Evolutionary conservation across 2,113 vertebrate species (phyloP).

Genomic region (Trogon melanurus): DNA sequence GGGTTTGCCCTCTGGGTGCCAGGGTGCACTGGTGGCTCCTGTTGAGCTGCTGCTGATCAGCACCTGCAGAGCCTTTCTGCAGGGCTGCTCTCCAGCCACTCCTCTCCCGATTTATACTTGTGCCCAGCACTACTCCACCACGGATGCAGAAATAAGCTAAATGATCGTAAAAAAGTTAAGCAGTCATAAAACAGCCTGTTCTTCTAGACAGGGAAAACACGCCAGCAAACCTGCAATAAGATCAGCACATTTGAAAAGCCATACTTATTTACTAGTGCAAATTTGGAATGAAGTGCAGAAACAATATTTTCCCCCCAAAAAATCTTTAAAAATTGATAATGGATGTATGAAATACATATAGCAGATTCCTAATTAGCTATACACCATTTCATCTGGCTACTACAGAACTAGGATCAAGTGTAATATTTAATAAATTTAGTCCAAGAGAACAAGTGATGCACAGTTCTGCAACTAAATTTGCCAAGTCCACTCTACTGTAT

Average conservation of each 20-base stretch:
- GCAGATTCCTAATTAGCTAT: background rate
- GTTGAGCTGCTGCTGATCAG: too few relatives aligned
- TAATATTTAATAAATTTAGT: background rate
- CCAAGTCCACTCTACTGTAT: background rate
- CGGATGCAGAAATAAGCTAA: background rate
- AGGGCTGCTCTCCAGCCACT: background rate
- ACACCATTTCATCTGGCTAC: background rate
- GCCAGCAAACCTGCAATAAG: background rate
- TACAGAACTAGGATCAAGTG: background rate
- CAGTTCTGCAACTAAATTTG: background rate
- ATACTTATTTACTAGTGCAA: background rate
- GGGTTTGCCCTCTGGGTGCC: background rate
- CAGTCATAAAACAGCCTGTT: background rate
- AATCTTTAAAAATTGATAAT: background rate
- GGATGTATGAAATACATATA: fast-evolving
- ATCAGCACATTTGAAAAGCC: background rate
- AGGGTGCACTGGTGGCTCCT: background rate
- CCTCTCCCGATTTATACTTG: background rate
- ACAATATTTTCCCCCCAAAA: background rate
- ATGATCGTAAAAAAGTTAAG: background rate
- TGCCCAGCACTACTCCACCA: fast-evolving
- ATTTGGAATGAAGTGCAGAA: background rate
- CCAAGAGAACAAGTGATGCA: background rate
- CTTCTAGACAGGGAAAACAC: background rate
- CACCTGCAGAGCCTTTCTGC: background rate